Conservation (phyloP, 2,797 vertebrate species). For the Enteromius unitaeniatus region DNA sequence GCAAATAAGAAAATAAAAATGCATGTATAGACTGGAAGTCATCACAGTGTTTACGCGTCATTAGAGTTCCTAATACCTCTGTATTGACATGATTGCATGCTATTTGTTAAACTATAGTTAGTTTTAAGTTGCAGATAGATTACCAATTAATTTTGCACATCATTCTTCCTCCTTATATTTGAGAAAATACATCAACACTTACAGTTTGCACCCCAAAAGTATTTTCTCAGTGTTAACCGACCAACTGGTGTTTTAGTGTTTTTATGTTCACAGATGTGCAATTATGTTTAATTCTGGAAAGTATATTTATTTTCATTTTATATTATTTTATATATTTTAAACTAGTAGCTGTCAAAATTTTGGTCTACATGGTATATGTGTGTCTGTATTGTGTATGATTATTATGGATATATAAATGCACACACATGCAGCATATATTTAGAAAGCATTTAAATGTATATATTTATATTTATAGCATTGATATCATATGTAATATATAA, state of each 20-base stretch:
- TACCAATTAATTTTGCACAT: neutral
- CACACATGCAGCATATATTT: too few species aligned
- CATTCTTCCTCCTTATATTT: neutral
- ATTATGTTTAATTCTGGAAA: neutral
- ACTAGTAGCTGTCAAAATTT: too few species aligned
- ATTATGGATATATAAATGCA: too few species aligned
- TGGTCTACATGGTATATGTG: too few species aligned
- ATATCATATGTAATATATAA: too few species aligned
- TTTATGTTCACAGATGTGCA: neutral
- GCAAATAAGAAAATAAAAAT: neutral
- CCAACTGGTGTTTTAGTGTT: neutral
- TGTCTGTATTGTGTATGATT: too few species aligned
- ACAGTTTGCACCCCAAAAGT: neutral
- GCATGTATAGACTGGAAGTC: neutral
- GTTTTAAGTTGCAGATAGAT: neutral
- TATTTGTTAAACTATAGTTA: neutral
- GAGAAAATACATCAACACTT: neutral
- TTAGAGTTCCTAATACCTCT: neutral
- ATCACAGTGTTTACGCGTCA: neutral
- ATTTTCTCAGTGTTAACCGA: neutral
- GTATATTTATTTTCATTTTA: neutral
- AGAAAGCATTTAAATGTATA: too few species aligned
- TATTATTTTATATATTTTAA: neutral
- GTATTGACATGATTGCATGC: neutral
- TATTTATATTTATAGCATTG: too few species aligned